A percentile compares a stretch with the other conserved stretches of the same genome.
phyloP scores from a whole-genome alignment of 2,113 vertebrate genomes.

The Myrmecobius fasciatus region DNA sequence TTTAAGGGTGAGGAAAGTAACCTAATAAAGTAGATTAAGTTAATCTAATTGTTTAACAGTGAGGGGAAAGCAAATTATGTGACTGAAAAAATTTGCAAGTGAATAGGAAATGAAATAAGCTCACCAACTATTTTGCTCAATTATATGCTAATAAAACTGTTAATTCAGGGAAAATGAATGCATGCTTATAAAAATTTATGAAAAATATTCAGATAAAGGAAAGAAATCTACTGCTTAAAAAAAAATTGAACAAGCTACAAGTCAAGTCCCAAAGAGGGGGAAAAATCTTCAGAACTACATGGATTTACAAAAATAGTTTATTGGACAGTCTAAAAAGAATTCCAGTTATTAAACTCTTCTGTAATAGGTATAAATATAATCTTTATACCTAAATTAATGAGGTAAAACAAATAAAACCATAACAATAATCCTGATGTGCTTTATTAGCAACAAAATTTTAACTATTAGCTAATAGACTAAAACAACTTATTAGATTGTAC shows the following conservation, averaged over 20 bases:
- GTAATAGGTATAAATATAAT: not conserved
- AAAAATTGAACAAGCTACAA: not conserved
- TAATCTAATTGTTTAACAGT: not conserved
- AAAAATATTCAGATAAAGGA: not conserved
- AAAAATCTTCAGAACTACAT: not conserved
- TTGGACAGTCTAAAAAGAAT: not conserved
- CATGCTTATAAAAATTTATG: not conserved
- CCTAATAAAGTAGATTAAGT: not conserved
- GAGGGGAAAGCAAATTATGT: not conserved
- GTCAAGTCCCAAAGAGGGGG: no score
- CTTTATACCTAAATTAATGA: not conserved
- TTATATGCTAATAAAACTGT: not conserved
- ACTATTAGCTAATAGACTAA: not conserved
- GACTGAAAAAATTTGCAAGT: not conserved
- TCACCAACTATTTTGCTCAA: not conserved
- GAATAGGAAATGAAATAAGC: not conserved
- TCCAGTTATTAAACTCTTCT: not conserved
- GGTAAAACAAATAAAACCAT: not conserved
- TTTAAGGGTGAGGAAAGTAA: not conserved
- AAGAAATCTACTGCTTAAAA: not conserved
- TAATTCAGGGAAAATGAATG: not conserved
- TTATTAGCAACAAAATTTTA: not conserved
- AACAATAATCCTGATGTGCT: not conserved
- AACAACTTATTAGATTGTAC: not conserved
- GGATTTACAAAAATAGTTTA: not conserved